Percentiles rank a stretch among this genome's conserved stretches.
These are phyloP conservation scores for Callorhinus ursinus DNA, from an alignment of 2,113 vertebrate genomes.

Conservation along the genomic window DNA sequence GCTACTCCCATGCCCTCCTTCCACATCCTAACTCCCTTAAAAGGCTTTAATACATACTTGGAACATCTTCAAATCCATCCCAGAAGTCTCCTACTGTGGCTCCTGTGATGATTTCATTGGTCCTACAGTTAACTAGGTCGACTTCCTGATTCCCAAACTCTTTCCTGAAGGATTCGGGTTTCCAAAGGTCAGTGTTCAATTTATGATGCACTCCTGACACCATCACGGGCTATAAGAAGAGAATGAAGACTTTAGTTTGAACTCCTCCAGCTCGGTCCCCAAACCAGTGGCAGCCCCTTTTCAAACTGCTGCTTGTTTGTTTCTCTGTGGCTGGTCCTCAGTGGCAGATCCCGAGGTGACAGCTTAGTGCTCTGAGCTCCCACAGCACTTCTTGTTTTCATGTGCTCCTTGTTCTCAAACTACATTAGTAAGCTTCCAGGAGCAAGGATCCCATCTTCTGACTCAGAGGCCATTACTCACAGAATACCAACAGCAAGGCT, in stretches of 20 bases:
- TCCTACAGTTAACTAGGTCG: constrained; percentile 89
- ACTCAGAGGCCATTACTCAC: background rate
- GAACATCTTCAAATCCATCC: constrained; percentile 91
- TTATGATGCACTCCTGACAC: constrained; percentile 89
- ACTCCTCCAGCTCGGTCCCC: background rate
- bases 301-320: background rate
- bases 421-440: background rate
- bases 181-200: constrained; percentile 89
- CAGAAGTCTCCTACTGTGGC: constrained; percentile 90
- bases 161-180: constrained; percentile 87
- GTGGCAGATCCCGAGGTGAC: background rate
- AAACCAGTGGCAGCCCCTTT: background rate
- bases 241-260: background rate
- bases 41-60: constrained; percentile 80
- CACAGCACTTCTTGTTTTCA: background rate
- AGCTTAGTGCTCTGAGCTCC: background rate
- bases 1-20: background rate
- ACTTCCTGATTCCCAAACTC: constrained; percentile 90
- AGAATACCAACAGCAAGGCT: background rate
- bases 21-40: background rate
- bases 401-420: background rate
- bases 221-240: constrained; percentile 86
- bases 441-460: background rate
- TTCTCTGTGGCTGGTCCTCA: background rate
- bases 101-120: constrained; percentile 89